Evolutionary conservation across 2,113 vertebrate species (phyloP).

Genomic region (Carassius auratus): DNA sequence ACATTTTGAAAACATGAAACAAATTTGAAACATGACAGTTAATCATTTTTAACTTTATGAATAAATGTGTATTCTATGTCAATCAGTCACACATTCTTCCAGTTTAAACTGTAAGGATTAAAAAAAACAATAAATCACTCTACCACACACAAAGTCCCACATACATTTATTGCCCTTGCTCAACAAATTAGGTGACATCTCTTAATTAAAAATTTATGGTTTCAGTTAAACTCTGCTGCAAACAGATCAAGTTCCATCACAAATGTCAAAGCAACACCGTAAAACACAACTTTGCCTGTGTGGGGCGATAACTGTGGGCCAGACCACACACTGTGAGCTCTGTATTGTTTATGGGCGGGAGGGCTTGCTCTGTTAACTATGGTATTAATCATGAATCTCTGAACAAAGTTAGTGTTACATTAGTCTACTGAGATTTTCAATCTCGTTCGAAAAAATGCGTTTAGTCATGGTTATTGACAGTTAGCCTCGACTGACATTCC

Average conservation of each 20-base stretch:
- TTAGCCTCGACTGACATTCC: neutral
- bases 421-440: neutral
- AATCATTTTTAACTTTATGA: neutral
- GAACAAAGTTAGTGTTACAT: slow-evolving; percentile 10
- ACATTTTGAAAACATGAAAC: neutral
- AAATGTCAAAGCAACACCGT: slow-evolving; percentile 38
- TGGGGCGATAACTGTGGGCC: slow-evolving; percentile 5
- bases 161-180: slow-evolving; percentile 29
- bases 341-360: slow-evolving; percentile 25
- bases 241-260: slow-evolving; percentile 33
- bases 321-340: slow-evolving; percentile 25
- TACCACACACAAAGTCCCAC: neutral
- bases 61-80: neutral
- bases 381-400: slow-evolving; percentile 24
- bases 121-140: slow-evolving; percentile 8
- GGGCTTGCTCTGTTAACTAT: slow-evolving; percentile 8
- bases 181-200: slow-evolving; percentile 44
- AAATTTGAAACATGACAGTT: neutral
- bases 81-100: neutral
- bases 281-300: slow-evolving; percentile 39
- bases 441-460: neutral
- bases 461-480: slow-evolving; percentile 3
- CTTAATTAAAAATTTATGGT: slow-evolving; percentile 40
- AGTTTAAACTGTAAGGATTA: neutral
- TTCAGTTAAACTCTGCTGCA: slow-evolving; percentile 40